Evolutionary conservation across 2,797 vertebrate species (phyloP), one percentile per base, ranked within the genome.

Genomic region (Schizopygopsis pylzovi): DNA sequence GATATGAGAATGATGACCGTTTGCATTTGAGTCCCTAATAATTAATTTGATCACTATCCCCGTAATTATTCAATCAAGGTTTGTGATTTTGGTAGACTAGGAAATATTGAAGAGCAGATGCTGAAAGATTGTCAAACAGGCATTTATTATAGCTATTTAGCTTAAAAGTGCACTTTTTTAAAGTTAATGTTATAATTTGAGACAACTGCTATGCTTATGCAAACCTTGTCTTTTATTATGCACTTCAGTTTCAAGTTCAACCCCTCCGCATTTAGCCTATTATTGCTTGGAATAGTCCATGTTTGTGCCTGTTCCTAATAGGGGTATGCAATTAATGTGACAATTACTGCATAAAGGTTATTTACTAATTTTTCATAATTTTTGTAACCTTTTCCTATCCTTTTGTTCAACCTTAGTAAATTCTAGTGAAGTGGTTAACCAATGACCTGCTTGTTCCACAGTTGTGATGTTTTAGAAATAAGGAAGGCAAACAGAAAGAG

Each of bases 401-500:
- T 16, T 54, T 25, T 45, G 4, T 70, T 45, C 0, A 45, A 28
- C 15, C 12, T 54, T 52, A 20, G 6, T 33, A 59, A 82, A 25
- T 45, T 67, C 15, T 12, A 43, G 52, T 72, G n/a, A 41, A 59
- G 39, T 56, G 11, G 11, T 6, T 63, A 73, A 73, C 68, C 52
- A 47, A 59, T 37, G 54, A 13, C 25, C 16, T 83, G 39, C 54
- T 82, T 61, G 28, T 73, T 83, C 54, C 54, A 73, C 54, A 49
- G 70, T 13, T 47, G 18, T 13, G 52, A 45, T 56, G 49, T 43
- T 45, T 82, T 72, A 3, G 6, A 16, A 72, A 72, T 59, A 43
- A 72, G 43, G 9, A 2, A 8, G 9, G 3, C 22, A 16, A 39
- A 67, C 28, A 79, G 77, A 84, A 90, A 89, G 28, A 93, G 92